Base-by-base conservation (phyloP, 2,113 vertebrate species). In the Tonatia bakeri region DNA sequence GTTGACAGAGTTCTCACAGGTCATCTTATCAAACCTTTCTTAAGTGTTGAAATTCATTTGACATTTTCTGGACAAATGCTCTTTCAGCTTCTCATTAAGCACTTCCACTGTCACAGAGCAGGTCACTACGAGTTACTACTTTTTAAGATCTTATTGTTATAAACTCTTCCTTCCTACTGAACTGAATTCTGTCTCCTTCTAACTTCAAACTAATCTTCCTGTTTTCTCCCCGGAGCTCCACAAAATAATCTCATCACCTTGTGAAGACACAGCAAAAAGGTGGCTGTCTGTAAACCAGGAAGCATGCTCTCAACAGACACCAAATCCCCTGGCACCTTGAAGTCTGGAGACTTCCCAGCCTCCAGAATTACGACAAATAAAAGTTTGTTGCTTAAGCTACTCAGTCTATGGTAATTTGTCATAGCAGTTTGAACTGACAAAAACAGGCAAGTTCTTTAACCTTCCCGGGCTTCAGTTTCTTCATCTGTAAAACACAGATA, bases 1-100 rank as follows among this genome's bases (percentile, higher is more conserved):
- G 50, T 36, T 91, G 45, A 65, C 17, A 81, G 33, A 94, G 59
- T 31, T 3, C 73, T 59, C 83, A 72, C 8, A 91, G 61, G 36
- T 85, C 59, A 77, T 79, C 56, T 80, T 45, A 67, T 64, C 28
- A 87, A 90, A 36, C 8, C 67, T 94, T 87, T 73, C 65, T 75
- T 76, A 9, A 26, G 28, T 50, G 22, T 45, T 85, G 43, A 89
- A 81, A 72, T n/a, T 94, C 65, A 50, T 65, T 28, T 33, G 43
- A 33, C 43, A 43, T 70, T 86, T 85, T 92, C 82, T 88, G 67
- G 31, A 70, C 31, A 81, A 75, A 33, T 12, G 10, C 50, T 85
- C 67, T 24, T 94, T 92, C 75, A 28, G 43, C 56, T 95, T 85
- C 50, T 84, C 50, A 52, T 56, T 47, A 94, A 95, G 81, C 22